phyloP scores from a whole-genome alignment of 92 coral and sea anemone genomes.

The Blastomussa wellsi region DNA sequence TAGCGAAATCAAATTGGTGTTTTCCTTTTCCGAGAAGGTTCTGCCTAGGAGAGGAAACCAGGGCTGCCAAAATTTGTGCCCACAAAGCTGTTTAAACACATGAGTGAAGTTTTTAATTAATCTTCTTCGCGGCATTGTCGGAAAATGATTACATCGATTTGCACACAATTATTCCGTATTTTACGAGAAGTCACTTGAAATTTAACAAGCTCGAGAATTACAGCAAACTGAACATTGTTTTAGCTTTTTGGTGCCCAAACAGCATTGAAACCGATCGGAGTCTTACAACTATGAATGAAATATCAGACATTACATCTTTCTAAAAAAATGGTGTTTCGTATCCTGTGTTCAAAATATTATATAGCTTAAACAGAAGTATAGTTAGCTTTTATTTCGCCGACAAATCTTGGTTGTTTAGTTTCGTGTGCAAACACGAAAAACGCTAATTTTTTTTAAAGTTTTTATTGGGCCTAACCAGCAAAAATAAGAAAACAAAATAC shows the following conservation, averaged over 20 bases:
- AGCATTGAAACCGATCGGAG: background rate
- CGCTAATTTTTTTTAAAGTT: constrained; percentile 46
- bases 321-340: constrained; percentile 15
- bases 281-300: background rate
- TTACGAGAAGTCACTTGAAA: constrained; percentile 51
- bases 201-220: constrained; percentile 50
- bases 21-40: constrained; percentile 29
- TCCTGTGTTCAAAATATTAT: constrained; percentile 21
- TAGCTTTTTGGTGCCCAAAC: background rate
- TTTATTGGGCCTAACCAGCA: constrained; percentile 40
- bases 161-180: constrained; percentile 63
- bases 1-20: constrained; percentile 29
- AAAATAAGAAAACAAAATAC: constrained; percentile 48
- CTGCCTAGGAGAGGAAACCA: constrained; percentile 51
- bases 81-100: constrained; percentile 78
- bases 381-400: constrained; percentile 54
- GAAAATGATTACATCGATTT: constrained; percentile 64
- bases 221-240: constrained; percentile 26
- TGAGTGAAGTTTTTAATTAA: constrained; percentile 70
- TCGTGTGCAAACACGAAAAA: constrained; percentile 44
- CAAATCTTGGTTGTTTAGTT: constrained; percentile 44
- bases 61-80: constrained; percentile 42
- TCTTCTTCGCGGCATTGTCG: constrained; percentile 74
- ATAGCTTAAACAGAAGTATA: constrained; percentile 17
- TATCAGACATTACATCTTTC: background rate